Percentiles rank a stretch among this genome's conserved stretches.
Evolutionary conservation across 2,888 invertebrate genomes (phyloP).

Genomic region (Cheilosia impressa): DNA sequence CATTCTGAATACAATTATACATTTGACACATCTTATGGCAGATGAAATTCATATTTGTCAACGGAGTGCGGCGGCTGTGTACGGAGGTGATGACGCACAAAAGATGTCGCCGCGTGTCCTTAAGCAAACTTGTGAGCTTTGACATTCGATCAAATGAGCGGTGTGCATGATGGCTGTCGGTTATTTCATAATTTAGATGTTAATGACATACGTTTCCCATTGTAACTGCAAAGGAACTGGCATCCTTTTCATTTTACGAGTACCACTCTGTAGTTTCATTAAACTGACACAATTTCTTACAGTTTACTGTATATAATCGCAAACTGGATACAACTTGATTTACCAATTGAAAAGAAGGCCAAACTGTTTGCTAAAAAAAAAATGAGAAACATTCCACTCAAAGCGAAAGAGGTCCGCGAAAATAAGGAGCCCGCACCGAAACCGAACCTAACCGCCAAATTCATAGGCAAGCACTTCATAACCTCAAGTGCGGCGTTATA

Average conservation of each 20-base stretch:
- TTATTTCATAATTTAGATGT: slow-evolving; percentile 41
- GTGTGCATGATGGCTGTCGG: not conserved
- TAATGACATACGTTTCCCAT: slow-evolving; percentile 21
- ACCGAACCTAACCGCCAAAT: slow-evolving; percentile 48
- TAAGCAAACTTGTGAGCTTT: slow-evolving; percentile 63
- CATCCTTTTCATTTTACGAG: not conserved
- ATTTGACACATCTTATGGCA: slow-evolving; percentile 52
- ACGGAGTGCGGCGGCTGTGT: slow-evolving; percentile 19
- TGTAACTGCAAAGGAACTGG: not conserved
- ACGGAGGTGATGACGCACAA: slow-evolving; percentile 52
- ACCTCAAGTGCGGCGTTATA: slow-evolving; percentile 67
- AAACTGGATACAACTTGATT: slow-evolving; percentile 22
- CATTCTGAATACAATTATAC: slow-evolving; percentile 45
- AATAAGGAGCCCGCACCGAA: slow-evolving; percentile 19
- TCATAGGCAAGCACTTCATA: slow-evolving; percentile 66
- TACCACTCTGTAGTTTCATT: slow-evolving; percentile 2
- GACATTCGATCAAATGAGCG: slow-evolving; percentile 52
- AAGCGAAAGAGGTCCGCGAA: slow-evolving; percentile 34
- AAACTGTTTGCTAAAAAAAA: slow-evolving; percentile 63
- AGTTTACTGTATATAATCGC: not conserved
- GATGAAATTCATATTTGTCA: slow-evolving; percentile 74
- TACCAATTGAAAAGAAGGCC: slow-evolving; percentile 63
- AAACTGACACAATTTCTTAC: slow-evolving; percentile 16
- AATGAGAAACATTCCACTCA: slow-evolving; percentile 50
- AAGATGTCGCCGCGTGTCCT: slow-evolving; percentile 73